Conservation (phyloP, 2,113 vertebrate genomes). For the Neoarius graeffei region DNA sequence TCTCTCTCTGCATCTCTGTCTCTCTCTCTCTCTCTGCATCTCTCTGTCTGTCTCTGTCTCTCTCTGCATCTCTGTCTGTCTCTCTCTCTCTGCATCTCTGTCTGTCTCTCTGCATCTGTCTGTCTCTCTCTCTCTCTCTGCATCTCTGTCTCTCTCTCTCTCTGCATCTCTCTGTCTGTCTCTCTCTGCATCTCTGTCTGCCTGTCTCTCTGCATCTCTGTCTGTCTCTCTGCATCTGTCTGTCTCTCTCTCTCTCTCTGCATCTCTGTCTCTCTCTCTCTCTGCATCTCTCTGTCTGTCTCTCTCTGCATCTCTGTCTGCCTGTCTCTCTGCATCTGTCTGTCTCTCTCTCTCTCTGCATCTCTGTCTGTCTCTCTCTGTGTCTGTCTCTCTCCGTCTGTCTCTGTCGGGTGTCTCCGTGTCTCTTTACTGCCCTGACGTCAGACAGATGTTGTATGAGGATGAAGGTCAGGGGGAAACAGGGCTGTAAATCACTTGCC, state of each 20-base stretch:
- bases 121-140: not conserved
- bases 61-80: too few species aligned
- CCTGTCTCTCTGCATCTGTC: too few species aligned
- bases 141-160: too few species aligned
- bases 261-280: not conserved
- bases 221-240: not conserved
- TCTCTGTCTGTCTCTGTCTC: too few species aligned
- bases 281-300: not conserved
- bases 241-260: not conserved
- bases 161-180: not conserved
- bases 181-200: not conserved
- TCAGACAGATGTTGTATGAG: constrained; percentile 57
- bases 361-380: not conserved
- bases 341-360: not conserved
- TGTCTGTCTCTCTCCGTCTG: not conserved
- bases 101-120: not conserved
- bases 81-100: too few species aligned
- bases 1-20: too few species aligned
- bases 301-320: not conserved
- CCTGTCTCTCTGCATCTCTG: not conserved
- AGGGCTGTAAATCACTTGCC: constrained; percentile 49
- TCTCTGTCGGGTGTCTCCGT: not conserved
- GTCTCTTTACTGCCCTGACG: not conserved
- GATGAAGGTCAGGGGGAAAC: constrained; percentile 56
- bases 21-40: too few species aligned